A percentile compares a stretch with the other conserved stretches of the same genome.
phyloP scores from a whole-genome alignment of 2,888 invertebrate species.

The Graphium colonna region DNA sequence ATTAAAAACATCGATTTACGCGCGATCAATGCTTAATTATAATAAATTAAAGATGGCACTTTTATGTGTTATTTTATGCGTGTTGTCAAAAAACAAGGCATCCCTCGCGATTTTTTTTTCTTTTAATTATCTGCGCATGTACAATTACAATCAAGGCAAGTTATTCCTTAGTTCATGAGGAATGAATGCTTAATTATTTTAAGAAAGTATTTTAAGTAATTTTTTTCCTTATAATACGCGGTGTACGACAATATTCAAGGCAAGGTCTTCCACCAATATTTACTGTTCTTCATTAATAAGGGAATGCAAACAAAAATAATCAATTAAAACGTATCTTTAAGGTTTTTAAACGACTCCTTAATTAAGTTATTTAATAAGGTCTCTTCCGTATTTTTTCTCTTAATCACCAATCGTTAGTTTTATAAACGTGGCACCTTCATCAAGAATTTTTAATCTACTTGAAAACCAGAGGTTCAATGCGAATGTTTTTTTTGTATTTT shows the following conservation, averaged over 20 bases:
- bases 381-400: background rate
- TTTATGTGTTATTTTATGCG: no score
- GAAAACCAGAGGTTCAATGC: no score
- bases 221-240: background rate
- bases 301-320: slow-evolving; percentile 1
- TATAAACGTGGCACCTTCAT: no score
- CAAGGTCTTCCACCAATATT: background rate
- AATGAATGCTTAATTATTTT: no score
- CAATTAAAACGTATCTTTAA: background rate
- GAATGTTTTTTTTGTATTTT: no score
- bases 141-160: background rate
- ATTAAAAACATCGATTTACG: no score
- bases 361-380: no score
- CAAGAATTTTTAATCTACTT: no score
- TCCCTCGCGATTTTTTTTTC: background rate
- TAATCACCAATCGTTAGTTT: background rate
- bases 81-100: no score
- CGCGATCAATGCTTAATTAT: no score
- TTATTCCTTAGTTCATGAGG: no score
- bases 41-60: no score
- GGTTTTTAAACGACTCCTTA: background rate
- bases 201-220: background rate
- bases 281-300: background rate
- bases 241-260: background rate
- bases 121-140: background rate